Evolutionary conservation across 2,888 invertebrate genomes (phyloP), one percentile per base, ranked within the genome.

Genomic region (Sturmia bella): DNA sequence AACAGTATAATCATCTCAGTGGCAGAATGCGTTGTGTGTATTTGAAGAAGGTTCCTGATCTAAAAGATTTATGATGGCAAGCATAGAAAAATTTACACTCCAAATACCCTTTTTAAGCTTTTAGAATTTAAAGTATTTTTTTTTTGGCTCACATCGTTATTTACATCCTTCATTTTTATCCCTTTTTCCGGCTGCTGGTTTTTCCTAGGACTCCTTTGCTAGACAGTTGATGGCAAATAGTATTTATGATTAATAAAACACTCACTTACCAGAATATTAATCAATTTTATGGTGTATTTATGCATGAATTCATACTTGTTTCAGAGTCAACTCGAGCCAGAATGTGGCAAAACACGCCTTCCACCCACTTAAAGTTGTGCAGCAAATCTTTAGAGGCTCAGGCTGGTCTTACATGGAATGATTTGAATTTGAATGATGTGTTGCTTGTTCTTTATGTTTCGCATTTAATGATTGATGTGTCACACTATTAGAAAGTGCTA

Each of bases 241-340:
- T 32, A 32, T 73, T 73, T 73, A 56, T 56, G 73, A 64, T 74
- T 74, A 74, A 64, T 64, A 48, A 64, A 74, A 64, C 64, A 24
- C 41, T 66, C 43, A 57, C 68, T 68, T 32, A 61, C 27, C 59
- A 68, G 21, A 37, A 32, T 61, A 76, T 76, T 68, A 76, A 76
- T 68, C 57, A 76, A 32, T 43, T 68, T 76, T 24, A 68, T 68
- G 50, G 68, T 32, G n/a, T 59, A 52, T 19, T 45, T 39, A 68
- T 68, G 66, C 75, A 59, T 68, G 52, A 68, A 9, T 52, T 41
- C 57, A 59, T 13, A 43, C 24, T 52, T 2, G 3, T 24, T 41
- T 52, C 21, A 52, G 24, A 32, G 19, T 64, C n/a, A 48, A 64
- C 32, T 6, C 37, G n/a, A n/a, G 3, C 7, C 37, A 19, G 9